phyloP scores from a whole-genome alignment of 2,113 vertebrate genomes.

The Cyanistes caeruleus region DNA sequence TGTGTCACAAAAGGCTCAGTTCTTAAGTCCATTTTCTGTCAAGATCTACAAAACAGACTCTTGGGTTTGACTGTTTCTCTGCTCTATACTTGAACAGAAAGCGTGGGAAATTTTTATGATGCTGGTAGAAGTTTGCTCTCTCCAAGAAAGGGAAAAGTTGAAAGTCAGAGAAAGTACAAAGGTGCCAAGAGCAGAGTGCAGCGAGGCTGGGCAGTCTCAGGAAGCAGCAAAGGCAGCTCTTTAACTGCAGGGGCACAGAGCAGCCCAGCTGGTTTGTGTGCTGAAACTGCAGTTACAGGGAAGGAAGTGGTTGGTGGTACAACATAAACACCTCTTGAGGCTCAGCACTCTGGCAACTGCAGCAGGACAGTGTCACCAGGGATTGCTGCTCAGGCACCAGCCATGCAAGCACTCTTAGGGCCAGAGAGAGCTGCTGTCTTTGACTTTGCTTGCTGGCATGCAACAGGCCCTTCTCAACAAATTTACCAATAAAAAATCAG shows the following conservation, averaged over 20 bases:
- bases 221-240: background rate
- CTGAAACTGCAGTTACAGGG: background rate
- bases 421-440: background rate
- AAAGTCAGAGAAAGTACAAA: background rate
- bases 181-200: accelerated
- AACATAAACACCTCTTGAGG: background rate
- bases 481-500: background rate
- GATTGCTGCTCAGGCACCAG: background rate
- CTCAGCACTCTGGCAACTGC: background rate
- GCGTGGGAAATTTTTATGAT: background rate
- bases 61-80: background rate
- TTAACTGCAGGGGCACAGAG: accelerated
- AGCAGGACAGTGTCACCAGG: background rate
- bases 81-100: background rate
- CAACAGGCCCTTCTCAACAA: background rate
- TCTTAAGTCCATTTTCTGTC: background rate
- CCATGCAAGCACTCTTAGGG: background rate
- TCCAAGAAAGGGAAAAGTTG: background rate
- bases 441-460: background rate
- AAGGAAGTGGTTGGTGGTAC: slow-evolving; percentile 5
- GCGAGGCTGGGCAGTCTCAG: background rate
- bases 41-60: background rate
- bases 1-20: background rate
- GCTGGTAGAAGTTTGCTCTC: background rate
- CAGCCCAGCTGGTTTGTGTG: background rate